These are phyloP conservation scores for Spea bombifrons DNA, from an alignment of 2,113 vertebrate genomes.

Conservation along the genomic window DNA sequence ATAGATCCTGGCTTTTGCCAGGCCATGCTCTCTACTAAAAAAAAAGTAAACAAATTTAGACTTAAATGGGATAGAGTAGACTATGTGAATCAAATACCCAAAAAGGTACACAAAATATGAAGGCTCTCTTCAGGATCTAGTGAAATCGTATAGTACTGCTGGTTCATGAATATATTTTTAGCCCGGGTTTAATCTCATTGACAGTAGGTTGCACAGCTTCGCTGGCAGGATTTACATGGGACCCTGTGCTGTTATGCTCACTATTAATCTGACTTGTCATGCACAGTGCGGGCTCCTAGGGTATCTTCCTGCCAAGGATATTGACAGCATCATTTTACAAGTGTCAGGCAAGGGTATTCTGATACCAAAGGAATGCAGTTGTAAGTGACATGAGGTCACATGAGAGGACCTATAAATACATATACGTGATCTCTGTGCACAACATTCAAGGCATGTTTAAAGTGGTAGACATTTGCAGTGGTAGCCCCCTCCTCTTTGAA, in stretches of 20 bases:
- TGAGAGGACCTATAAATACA: slow-evolving; percentile 40
- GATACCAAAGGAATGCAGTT: slow-evolving; percentile 37
- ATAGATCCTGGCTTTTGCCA: too few relatives aligned
- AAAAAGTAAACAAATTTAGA: too few relatives aligned
- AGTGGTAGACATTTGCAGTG: background rate
- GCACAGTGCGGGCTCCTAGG: background rate
- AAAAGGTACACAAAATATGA: too few relatives aligned
- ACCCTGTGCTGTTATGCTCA: background rate
- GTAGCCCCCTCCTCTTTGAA: background rate
- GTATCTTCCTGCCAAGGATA: slow-evolving; percentile 27
- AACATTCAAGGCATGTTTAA: slow-evolving; percentile 8
- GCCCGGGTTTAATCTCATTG: background rate
- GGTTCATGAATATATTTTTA: background rate
- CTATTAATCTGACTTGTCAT: slow-evolving; percentile 17
- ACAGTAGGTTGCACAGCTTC: background rate
- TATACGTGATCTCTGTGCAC: slow-evolving; percentile 26
- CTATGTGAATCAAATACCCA: too few relatives aligned
- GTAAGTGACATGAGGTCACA: slow-evolving; percentile 43
- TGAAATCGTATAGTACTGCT: background rate
- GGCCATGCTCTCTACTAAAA: too few relatives aligned
- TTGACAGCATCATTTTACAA: slow-evolving; percentile 31
- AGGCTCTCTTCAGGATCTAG: background rate
- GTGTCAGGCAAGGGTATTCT: slow-evolving; percentile 42
- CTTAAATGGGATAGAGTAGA: too few relatives aligned
- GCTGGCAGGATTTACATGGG: background rate